Base-by-base conservation (phyloP, 2,888 invertebrate genomes). In the Tetragonula carbonaria region DNA sequence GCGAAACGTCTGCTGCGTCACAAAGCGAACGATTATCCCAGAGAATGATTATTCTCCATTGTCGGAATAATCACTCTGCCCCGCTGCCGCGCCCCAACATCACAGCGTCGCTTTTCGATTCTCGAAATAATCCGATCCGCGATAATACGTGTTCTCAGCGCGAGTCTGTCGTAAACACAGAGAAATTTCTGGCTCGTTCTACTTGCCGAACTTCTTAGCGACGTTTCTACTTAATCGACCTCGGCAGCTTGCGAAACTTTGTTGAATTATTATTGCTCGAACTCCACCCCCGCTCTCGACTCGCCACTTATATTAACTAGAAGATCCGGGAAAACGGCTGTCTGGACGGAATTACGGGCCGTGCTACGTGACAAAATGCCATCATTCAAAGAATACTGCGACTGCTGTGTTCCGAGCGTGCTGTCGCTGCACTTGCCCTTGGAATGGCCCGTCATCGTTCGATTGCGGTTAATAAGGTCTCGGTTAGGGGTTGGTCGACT, bases 401-500 rank as follows among this genome's bases (percentile, higher is more conserved):
- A 38, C 53, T 8, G 65, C 53, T 8, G 65, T 33, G 3, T 74
- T 33, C 55, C 66, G 53, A 55, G 65, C 38, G 62, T 53, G 13
- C 53, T 51, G 14, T 16, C 18, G 1, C 4, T 23, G 11, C 53
- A n/a, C n/a, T 45, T 18, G 38, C 18, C 23, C 45, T 38, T 21
- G 57, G 8, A 50, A 18, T n/a, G 50, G 28, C 18, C 45, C 13
- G 65, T 23, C 16, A 14, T 21, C n/a, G 45, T 74, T 75, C 21
- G 67, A 74, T 68, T 33, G 68, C 59, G 74, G 74, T 71, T 76
- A 80, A 76, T 76, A 70, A 70, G 33, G 11, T 45, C 33, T 21
- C 16, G 76, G 75, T 66, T 33, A n/a, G 11, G 21, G 38, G 33
- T 74, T 53, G 33, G 51, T 67, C 38, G 62, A 62, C 38, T 23